Base-by-base conservation (phyloP, 1,140 invertebrate genomes). In the Bombus polaris region DNA sequence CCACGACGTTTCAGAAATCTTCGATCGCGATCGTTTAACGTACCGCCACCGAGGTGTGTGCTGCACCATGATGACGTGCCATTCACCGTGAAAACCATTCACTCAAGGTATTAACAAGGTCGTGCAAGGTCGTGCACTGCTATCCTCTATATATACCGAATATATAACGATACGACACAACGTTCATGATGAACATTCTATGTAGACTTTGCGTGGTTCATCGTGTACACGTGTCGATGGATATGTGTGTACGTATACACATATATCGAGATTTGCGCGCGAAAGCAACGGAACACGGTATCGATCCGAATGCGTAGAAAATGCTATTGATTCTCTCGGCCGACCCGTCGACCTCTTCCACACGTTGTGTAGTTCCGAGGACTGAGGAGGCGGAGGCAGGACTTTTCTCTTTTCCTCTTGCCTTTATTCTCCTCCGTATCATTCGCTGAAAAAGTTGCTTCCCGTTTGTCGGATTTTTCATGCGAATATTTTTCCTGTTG, bases 241-340 rank as follows among this genome's bases (percentile, higher is more conserved):
- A 59, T 37, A 35, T 25, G 62, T 65, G 42, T 37, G 35, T 18
- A 57, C 35, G 76, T 25, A 65, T 53, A 39, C 62, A 47, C 35
- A 81, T 78, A 39, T 83, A 88, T 73, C 62, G 76, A 87, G 89
- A 89, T 91, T 91, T 88, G 84, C 90, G 88, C 86, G 86, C 86
- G 88, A 87, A 91, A 89, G 77, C 85, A 82, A 86, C 88, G 81
- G 84, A 83, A 81, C 87, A 71, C 70, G 83, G 62, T 91, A 92
- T 92, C 92, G 92, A 92, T 92, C 85, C 87, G 88, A 92, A 92
- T 92, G 91, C 91, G 91, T 93, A 92, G 92, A 93, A 93, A 92
- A 93, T 93, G 87, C 89, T 93, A 93, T 93, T 93, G 92, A 93
- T 93, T 93, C 87, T 77, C 83, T 90, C 74, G 85, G 71, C 79